Conservation (phyloP, 2,888 invertebrate genomes). For the Heterodera filipjevi region DNA sequence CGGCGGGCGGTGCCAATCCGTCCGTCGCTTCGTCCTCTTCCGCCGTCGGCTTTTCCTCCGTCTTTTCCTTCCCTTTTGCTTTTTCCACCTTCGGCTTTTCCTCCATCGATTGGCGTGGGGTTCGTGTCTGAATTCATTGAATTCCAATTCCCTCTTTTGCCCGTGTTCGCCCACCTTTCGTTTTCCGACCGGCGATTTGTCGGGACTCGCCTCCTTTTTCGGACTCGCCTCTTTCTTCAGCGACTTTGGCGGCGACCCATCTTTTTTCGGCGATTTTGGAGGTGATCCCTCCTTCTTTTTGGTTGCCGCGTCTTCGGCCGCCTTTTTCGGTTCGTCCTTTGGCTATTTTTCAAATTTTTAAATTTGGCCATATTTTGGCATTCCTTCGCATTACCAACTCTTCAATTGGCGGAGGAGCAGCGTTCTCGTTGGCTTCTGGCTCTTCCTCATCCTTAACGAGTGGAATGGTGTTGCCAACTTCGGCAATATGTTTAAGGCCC, state of each 20-base stretch:
- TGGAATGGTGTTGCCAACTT: too few relatives aligned
- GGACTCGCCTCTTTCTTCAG: slow-evolving; percentile 12
- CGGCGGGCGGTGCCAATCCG: slow-evolving; percentile 21
- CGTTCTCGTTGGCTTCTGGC: slow-evolving; percentile 39
- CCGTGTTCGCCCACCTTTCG: slow-evolving; percentile 13
- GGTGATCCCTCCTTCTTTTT: not conserved
- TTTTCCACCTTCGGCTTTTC: slow-evolving; percentile 42
- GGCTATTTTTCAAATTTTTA: not conserved
- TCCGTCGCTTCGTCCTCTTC: slow-evolving; percentile 39
- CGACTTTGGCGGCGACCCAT: slow-evolving; percentile 25
- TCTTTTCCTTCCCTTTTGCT: slow-evolving; percentile 17
- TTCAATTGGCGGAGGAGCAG: slow-evolving; percentile 28
- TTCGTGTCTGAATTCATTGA: slow-evolving; percentile 12
- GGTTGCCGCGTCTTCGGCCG: not conserved
- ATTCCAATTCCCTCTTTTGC: not conserved
- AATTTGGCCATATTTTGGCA: not conserved
- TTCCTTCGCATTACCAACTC: not conserved
- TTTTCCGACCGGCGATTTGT: slow-evolving; percentile 24
- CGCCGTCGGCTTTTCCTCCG: slow-evolving; percentile 16
- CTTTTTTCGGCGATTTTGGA: slow-evolving; percentile 33
- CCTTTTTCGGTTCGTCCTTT: slow-evolving; percentile 1
- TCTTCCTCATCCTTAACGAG: slow-evolving; percentile 40
- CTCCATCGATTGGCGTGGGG: slow-evolving; percentile 36
- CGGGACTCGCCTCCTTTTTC: slow-evolving; percentile 25
- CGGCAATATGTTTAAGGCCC: too few relatives aligned